A percentile compares a stretch with the other conserved stretches of the same genome.
These are phyloP conservation scores for Esox lucius DNA, from an alignment of 2,797 vertebrate genomes.

Conservation along the genomic window DNA sequence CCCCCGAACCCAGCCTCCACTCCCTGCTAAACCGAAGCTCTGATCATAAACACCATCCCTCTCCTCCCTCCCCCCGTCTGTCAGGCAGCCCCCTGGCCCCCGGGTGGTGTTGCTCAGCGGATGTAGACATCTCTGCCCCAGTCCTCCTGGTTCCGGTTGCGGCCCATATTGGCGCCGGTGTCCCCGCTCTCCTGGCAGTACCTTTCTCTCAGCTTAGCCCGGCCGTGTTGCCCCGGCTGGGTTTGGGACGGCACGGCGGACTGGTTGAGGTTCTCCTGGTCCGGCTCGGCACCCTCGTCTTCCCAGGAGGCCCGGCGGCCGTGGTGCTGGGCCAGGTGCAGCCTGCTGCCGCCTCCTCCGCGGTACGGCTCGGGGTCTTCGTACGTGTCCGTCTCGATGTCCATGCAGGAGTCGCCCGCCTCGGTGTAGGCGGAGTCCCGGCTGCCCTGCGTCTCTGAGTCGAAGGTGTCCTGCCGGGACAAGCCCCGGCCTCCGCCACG, in stretches of 20 bases:
- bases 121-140: slow-evolving; percentile 84
- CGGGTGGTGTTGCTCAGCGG: slow-evolving; percentile 63
- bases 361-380: slow-evolving; percentile 86
- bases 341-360: slow-evolving; percentile 67
- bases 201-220: slow-evolving; percentile 83
- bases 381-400: slow-evolving; percentile 93
- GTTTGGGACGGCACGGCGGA: slow-evolving; percentile 66
- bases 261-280: slow-evolving; percentile 85
- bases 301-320: slow-evolving; percentile 85
- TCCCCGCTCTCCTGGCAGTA: slow-evolving; percentile 82
- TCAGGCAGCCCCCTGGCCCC: slow-evolving; percentile 22
- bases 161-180: slow-evolving; percentile 73
- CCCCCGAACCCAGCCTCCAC: slow-evolving; percentile 11
- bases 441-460: slow-evolving; percentile 89
- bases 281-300: slow-evolving; percentile 81
- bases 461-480: slow-evolving; percentile 92
- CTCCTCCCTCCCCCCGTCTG: slow-evolving; percentile 17
- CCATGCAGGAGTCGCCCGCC: slow-evolving; percentile 89
- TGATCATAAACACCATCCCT: background rate
- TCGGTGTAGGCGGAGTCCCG: slow-evolving; percentile 93
- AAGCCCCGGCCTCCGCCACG: slow-evolving; percentile 77
- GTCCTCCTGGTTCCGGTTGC: slow-evolving; percentile 83
- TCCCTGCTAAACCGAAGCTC: slow-evolving; percentile 18
- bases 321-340: slow-evolving; percentile 71
- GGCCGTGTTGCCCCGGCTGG: slow-evolving; percentile 71